A percentile compares a stretch with the other conserved stretches of the same genome.
Evolutionary conservation across 2,113 vertebrate species (phyloP).

Genomic region (Nothobranchius furzeri): DNA sequence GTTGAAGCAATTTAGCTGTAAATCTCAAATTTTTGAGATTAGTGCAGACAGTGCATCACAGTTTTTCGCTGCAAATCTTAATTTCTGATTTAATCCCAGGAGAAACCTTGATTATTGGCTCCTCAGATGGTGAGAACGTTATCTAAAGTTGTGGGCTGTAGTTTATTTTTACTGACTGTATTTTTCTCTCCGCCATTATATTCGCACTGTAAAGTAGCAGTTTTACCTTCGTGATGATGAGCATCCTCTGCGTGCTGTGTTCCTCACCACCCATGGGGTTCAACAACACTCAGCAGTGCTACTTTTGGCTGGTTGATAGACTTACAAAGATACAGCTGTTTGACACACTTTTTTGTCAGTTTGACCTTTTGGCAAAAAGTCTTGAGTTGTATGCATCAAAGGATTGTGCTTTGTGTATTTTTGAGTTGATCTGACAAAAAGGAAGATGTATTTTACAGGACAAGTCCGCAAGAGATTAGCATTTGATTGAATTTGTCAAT

Average conservation of each 20-base stretch:
- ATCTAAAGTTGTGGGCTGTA: slow-evolving; percentile 17
- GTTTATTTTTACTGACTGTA: not conserved
- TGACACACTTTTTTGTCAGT: not conserved
- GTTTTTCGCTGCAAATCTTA: slow-evolving; percentile 6
- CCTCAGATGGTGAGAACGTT: slow-evolving; percentile 6
- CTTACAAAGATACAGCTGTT: not conserved
- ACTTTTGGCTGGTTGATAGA: not conserved
- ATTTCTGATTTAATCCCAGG: slow-evolving; percentile 12
- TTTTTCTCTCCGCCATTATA: slow-evolving; percentile 11
- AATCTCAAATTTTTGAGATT: slow-evolving; percentile 5
- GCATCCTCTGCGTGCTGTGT: slow-evolving; percentile 38
- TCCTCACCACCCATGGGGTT: slow-evolving; percentile 59
- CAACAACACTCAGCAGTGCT: slow-evolving; percentile 36
- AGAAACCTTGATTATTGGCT: not conserved
- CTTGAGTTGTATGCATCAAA: not conserved
- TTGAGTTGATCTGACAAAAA: not conserved
- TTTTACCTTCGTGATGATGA: slow-evolving; percentile 53
- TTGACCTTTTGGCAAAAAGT: not conserved
- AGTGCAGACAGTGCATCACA: not conserved
- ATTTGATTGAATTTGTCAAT: too few species aligned
- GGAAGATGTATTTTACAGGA: not conserved
- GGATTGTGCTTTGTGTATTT: not conserved
- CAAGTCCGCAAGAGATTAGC: not conserved
- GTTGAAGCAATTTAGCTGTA: slow-evolving; percentile 2
- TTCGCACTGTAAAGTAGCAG: slow-evolving; percentile 28